phyloP scores from a whole-genome alignment of 92 coral and sea anemone genomes.

The Paramuricea clavata region DNA sequence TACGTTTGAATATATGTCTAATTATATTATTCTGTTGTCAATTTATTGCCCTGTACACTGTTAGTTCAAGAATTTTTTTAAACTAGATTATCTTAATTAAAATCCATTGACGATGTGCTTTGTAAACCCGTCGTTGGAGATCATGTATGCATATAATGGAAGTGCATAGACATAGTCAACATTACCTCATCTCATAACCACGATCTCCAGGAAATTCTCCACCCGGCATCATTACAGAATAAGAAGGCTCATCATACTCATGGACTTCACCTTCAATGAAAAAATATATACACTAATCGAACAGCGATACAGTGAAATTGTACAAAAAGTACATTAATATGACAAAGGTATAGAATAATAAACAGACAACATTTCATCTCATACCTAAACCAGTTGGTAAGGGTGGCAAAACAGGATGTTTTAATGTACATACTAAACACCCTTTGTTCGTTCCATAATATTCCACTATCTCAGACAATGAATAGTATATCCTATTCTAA shows the following conservation, averaged over 20 bases:
- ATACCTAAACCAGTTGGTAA: constrained; percentile 3
- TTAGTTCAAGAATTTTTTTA: too few species aligned
- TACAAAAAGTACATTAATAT: too few species aligned
- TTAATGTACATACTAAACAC: neutral
- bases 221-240: neutral
- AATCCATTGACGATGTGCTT: too few species aligned
- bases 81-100: too few species aligned
- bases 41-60: too few species aligned
- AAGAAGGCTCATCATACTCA: neutral
- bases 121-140: too few species aligned
- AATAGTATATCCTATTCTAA: constrained; percentile 25
- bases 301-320: neutral
- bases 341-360: neutral
- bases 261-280: neutral
- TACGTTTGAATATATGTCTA: too few species aligned
- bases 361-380: neutral
- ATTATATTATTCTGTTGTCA: too few species aligned
- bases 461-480: constrained; percentile 1
- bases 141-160: too few species aligned
- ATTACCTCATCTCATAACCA: neutral
- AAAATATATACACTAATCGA: neutral
- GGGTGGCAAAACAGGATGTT: constrained; percentile 8
- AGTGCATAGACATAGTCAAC: neutral
- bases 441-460: neutral
- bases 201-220: neutral